Evolutionary conservation across 2,888 invertebrate genomes (phyloP), one percentile per base, ranked within the genome.

Genomic region (Crematogaster levior): DNA sequence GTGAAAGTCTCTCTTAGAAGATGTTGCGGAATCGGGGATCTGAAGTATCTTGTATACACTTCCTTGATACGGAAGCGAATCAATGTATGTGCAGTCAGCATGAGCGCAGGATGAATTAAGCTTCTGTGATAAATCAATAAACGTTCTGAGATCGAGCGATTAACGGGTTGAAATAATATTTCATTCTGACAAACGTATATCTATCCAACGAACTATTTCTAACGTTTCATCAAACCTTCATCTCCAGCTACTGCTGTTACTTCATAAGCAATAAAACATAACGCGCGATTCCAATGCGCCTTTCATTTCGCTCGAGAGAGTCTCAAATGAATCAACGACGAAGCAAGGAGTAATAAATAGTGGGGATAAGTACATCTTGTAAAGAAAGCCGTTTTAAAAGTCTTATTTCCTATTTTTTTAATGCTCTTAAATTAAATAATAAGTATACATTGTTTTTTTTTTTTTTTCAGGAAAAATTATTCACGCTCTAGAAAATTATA

Each of bases 81-180:
- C 30, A 61, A 43, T 30, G n/a, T 21, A 43, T 30, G n/a, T 21
- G 15, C 30, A 73, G 21, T 27, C 73, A 21, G 21, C 15, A 21
- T 43, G 21, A 61, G n/a, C 9, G 63, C 3, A 4, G 30, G 43
- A 73, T 73, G 43, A 73, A 43, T 73, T 60, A 43, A 61, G 43
- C 18, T 12, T 34, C 56, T 30, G n/a, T 73, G 30, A 63, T 73
- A 46, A 63, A 73, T 73, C 72, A 73, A 73, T 60, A 65, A 73
- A 63, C 73, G 6, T 61, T 73, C n/a, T 18, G 63, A n/a, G n/a
- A 73, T 73, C 73, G 1, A 21, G 5, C 73, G 30, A 63, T 73
- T 72, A 63, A 73, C 40, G n/a, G 5, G 12, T 27, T n/a, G n/a
- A 46, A n/a, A 27, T 30, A 43, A 73, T 73, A 73, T 73, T 73